These are phyloP conservation scores for Cynaeus angustus DNA, from an alignment of 2,888 invertebrate genomes.

Conservation along the genomic window DNA sequence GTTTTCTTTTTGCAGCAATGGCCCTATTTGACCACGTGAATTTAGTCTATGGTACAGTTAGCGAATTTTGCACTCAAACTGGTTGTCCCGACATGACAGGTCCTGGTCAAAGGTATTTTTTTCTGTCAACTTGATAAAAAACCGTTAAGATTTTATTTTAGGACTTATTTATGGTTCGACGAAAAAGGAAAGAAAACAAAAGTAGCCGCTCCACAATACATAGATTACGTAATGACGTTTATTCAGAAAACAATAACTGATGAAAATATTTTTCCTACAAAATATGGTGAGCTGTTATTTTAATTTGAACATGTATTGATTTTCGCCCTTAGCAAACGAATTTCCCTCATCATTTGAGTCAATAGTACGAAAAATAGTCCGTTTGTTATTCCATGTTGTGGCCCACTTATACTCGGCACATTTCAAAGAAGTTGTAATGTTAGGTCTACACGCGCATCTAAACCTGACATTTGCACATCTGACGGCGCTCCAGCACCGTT, in stretches of 20 bases:
- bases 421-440: conserved; percentile 94
- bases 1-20: conserved; percentile 78
- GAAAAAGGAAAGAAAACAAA: conserved; percentile 99
- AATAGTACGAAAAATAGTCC: conserved; percentile 96
- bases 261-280: conserved; percentile 97
- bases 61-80: conserved; percentile 98
- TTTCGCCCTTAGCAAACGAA: conserved; percentile 81
- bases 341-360: conserved; percentile 96
- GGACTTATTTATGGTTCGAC: conserved; percentile 98
- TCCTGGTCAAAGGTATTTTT: conserved; percentile 89
- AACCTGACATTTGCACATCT: conserved; percentile 98
- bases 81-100: conserved; percentile 98
- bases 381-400: conserved; percentile 97
- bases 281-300: conserved; percentile 85
- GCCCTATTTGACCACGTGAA: conserved; percentile 99
- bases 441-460: conserved; percentile 96
- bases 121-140: conserved; percentile 1
- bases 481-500: conserved; percentile 89
- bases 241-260: conserved; percentile 98
- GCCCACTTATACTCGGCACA: conserved; percentile 99
- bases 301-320: conserved; percentile 21
- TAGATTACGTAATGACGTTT: conserved; percentile 99
- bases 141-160: conserved; percentile 69
- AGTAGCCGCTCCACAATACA: conserved; percentile 97
- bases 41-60: conserved; percentile 97